These are phyloP conservation scores for Brevipalpus yothersi DNA, from an alignment of 1,140 invertebrate genomes.

Conservation along the genomic window DNA sequence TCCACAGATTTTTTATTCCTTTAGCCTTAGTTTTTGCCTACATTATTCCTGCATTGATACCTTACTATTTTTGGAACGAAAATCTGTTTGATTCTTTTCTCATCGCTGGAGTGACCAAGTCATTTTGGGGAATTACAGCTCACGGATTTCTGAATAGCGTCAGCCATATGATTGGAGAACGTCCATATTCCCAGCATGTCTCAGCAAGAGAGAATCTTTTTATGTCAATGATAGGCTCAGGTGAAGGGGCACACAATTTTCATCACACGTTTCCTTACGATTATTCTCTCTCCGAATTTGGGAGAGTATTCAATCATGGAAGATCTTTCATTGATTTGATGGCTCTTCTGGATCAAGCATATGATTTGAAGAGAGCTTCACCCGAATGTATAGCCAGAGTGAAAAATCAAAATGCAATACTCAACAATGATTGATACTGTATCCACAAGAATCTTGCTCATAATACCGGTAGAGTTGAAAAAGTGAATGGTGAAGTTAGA, in stretches of 20 bases:
- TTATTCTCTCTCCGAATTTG: conserved; percentile 58
- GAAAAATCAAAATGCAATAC: not conserved
- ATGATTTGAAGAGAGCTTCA: conserved; percentile 17
- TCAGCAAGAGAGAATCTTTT: conserved; percentile 25
- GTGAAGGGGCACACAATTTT: conserved; percentile 22
- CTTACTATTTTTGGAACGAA: conserved; percentile 61
- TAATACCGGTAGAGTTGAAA: too few species aligned
- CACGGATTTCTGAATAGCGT: conserved; percentile 11
- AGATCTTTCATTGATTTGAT: conserved; percentile 33
- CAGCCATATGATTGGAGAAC: conserved; percentile 25
- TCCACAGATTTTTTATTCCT: not conserved
- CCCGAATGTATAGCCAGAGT: not conserved
- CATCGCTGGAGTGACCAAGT: conserved; percentile 28
- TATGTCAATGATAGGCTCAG: conserved; percentile 25
- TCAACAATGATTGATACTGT: too few species aligned
- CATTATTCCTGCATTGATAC: conserved; percentile 52
- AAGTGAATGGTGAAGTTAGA: too few species aligned
- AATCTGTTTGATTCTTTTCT: conserved; percentile 47
- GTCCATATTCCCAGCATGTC: conserved; percentile 22
- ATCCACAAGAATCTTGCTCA: too few species aligned
- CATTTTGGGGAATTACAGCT: not conserved
- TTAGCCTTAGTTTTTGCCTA: conserved; percentile 34
- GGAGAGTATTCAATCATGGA: conserved; percentile 31
- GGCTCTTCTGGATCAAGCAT: conserved; percentile 31
- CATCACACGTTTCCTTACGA: conserved; percentile 56